Base-by-base conservation (phyloP, 35 echinoderm and acorn worm genomes). In the Apostichopus californicus region DNA sequence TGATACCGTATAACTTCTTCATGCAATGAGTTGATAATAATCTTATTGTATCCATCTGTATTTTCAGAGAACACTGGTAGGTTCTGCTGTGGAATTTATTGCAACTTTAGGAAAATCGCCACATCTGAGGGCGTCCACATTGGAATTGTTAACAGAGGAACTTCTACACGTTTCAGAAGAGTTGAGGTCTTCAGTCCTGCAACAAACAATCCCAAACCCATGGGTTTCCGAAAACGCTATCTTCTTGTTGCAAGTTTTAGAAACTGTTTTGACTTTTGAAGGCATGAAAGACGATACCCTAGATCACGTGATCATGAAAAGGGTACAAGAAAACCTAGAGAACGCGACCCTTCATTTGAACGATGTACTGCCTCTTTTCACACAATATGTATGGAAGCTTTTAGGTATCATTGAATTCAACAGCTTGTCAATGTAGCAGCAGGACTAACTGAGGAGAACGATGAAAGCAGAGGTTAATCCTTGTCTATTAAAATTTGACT, bases 321-420 rank as follows among this genome's bases (percentile, higher is more conserved):
- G 81, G 8, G 9, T 94, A 54, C 80, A 86, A 20, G 88, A 92
- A 9, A 60, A 58, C 17, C 65, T 96, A 21, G 89, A 96, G 46
- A 89, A 91, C 57, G 65, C 92, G 63, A 59, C 91, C 0, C 82
- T 96, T 63, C 92, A 96, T 61, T 84, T 96, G 23, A 94, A 92
- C 11, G 55, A 93, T 53, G 82, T 90, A 17, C 93, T 94, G 22
- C 92, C 95, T 21, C 89, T 96, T n/a, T 96, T 87, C 75, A 84
- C 88, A 80, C 95, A 96, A 65, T 91, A 94, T 80, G 80, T 94
- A 56, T 96, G 95, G 95, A 94, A 90, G 53, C 71, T 96, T 15
- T 66, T 90, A 23, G 81, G 92, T 73, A 86, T 87, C 20, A 53
- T 96, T 4, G 95, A 96, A 73, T 83, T 92, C 26, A 86, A 94